phyloP scores from a whole-genome alignment of 1,140 invertebrate species.

The Drosophila athabasca region DNA sequence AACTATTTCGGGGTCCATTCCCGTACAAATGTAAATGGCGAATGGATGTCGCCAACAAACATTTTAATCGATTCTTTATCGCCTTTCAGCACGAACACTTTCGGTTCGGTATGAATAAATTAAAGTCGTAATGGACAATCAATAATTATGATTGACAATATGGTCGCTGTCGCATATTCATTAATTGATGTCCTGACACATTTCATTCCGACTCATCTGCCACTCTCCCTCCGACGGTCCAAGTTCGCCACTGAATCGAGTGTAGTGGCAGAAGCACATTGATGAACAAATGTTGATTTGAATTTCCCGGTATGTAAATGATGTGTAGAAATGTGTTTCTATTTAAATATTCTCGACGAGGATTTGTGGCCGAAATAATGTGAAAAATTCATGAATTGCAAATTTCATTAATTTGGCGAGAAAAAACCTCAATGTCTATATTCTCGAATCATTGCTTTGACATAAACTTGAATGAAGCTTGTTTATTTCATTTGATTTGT shows the following conservation, averaged over 20 bases:
- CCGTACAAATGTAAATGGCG: not conserved
- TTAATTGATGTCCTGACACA: slow-evolving; percentile 56
- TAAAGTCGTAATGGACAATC: slow-evolving; percentile 71
- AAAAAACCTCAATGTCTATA: not conserved
- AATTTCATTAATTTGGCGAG: not conserved
- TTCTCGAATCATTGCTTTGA: no score
- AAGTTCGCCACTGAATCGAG: slow-evolving; percentile 16
- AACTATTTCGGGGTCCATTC: slow-evolving; percentile 13
- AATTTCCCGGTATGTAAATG: slow-evolving; percentile 16
- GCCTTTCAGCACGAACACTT: slow-evolving; percentile 72
- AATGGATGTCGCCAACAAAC: slow-evolving; percentile 63
- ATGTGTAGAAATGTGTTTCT: not conserved
- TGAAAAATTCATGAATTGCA: slow-evolving; percentile 1
- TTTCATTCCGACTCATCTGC: slow-evolving; percentile 16
- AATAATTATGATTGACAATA: slow-evolving; percentile 79
- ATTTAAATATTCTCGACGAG: slow-evolving; percentile 9
- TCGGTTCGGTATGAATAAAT: slow-evolving; percentile 57
- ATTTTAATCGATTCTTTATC: slow-evolving; percentile 79
- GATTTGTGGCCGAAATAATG: slow-evolving; percentile 18
- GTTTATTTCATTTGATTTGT: no score
- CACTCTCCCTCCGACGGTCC: not conserved
- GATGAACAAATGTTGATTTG: slow-evolving; percentile 15
- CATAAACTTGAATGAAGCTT: no score
- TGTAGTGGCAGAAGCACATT: slow-evolving; percentile 17
- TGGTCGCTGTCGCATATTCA: slow-evolving; percentile 34